phyloP scores from a whole-genome alignment of 2,113 vertebrate genomes.

The Ameiurus melas region DNA sequence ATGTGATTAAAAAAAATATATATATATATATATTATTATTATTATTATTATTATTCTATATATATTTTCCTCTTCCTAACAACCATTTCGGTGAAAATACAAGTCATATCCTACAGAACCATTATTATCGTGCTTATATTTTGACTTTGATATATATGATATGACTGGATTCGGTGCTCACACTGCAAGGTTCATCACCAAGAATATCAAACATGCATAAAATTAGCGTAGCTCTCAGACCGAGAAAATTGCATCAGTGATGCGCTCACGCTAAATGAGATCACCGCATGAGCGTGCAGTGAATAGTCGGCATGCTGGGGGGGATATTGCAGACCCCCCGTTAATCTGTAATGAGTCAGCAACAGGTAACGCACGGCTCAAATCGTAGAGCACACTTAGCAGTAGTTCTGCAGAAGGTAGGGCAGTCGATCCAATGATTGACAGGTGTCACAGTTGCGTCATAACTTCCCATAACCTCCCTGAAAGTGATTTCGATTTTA shows the following conservation, averaged over 20 bases:
- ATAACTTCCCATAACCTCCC: not conserved
- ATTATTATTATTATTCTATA: no score
- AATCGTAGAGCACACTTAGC: not conserved
- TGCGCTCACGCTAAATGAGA: not conserved
- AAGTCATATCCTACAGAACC: not conserved
- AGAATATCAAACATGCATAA: not conserved
- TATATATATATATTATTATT: no score
- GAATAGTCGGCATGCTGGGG: not conserved
- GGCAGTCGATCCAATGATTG: constrained; percentile 15
- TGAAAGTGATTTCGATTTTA: not conserved
- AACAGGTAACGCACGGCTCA: not conserved
- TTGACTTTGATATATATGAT: not conserved
- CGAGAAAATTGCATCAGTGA: not conserved
- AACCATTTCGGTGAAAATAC: not conserved
- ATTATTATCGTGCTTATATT: not conserved
- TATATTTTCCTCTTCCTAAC: not conserved
- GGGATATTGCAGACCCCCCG: not conserved
- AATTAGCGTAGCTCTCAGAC: not conserved
- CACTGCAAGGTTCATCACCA: not conserved
- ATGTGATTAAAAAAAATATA: not conserved
- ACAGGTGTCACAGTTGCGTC: constrained; percentile 17
- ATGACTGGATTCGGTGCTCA: not conserved
- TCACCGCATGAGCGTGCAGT: not conserved
- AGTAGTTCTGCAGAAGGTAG: not conserved
- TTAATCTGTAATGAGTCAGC: not conserved